Percentiles rank a stretch among this genome's conserved stretches.
Evolutionary conservation across 2,113 vertebrate species (phyloP).

Genomic region (Mus spicilegus): DNA sequence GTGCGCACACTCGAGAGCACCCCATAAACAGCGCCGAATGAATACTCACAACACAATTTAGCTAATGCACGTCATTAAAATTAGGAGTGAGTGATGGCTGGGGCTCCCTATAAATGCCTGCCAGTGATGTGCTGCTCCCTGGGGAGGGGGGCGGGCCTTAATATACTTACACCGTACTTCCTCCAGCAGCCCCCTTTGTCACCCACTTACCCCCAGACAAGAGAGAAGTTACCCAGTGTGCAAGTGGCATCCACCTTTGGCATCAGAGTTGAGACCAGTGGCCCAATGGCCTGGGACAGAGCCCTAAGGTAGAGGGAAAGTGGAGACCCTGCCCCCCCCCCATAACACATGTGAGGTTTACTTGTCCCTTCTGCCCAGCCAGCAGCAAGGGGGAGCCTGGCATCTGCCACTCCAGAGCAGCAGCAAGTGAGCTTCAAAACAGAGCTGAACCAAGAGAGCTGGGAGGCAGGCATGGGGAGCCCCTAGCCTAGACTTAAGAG

Average conservation of each 20-base stretch:
- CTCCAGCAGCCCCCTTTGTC: rapidly evolving
- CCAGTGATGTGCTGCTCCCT: neutral
- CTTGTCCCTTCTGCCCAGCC: constrained; percentile 13
- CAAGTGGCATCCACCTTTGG: neutral
- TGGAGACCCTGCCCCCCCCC: neutral
- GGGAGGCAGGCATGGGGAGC: neutral
- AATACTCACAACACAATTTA: constrained; percentile 89
- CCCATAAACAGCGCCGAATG: constrained; percentile 91
- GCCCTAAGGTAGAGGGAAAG: neutral
- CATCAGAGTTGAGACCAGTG: neutral
- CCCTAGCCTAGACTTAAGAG: neutral
- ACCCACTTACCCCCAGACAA: neutral
- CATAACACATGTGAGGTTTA: rapidly evolving
- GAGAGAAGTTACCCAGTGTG: rapidly evolving
- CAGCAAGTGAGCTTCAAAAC: constrained; percentile 30
- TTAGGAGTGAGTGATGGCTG: constrained; percentile 86
- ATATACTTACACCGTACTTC: neutral
- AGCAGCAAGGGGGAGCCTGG: constrained; percentile 12
- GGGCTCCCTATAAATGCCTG: constrained; percentile 81
- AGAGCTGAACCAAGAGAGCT: neutral
- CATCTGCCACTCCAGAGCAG: constrained; percentile 58
- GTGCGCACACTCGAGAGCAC: constrained; percentile 95
- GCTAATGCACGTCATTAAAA: constrained; percentile 89
- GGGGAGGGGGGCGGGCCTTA: neutral
- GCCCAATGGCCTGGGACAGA: neutral